Evolutionary conservation across 2,888 invertebrate species (phyloP), one percentile per base, ranked within the genome.

Genomic region (Dryocosmus kuriphilus): DNA sequence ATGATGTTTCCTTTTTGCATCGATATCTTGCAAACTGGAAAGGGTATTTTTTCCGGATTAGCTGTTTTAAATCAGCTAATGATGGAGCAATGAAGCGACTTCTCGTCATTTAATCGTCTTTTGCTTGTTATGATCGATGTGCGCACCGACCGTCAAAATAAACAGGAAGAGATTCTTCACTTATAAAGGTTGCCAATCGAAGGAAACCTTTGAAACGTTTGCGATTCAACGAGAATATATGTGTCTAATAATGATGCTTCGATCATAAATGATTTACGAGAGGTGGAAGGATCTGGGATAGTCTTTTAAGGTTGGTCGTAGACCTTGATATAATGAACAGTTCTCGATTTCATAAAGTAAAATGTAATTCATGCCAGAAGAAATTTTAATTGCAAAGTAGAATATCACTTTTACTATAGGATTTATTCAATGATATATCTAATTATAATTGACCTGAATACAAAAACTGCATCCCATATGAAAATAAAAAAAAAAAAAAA

Each of bases 81-180:
- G 24, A 24, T 57, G 24, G 24, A 22, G 24, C 1, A 57, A 24
- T 57, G 57, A 24, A 24, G 24, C 24, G 24, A 57, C 57, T 57
- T 57, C 57, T 57, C 14, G 22, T 51, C 46, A 16, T 57, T 57
- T 24, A 57, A 57, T 24, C 57, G 1, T 57, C 14, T 24, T 19
- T n/a, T 57, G 22, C 22, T 57, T 57, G 22, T 62, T 62, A 62
- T 32, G 35, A 32, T n/a, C n/a, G n/a, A 30, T 62, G 32, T 62
- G 62, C 2, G 19, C 16, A 24, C 14, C 46, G 27, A 30, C 62
- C 38, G 62, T 75, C 55, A 67, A 81, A 81, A 74, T 74, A 77
- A 84, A 78, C 78, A 80, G 82, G 82, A 80, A 84, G 77, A 61
- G 46, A 79, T 14, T 62, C n/a, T 41, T 60, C 19, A 35, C 16